Conservation (phyloP, 2,797 vertebrate genomes). For the Ptychadena robeensis region DNA sequence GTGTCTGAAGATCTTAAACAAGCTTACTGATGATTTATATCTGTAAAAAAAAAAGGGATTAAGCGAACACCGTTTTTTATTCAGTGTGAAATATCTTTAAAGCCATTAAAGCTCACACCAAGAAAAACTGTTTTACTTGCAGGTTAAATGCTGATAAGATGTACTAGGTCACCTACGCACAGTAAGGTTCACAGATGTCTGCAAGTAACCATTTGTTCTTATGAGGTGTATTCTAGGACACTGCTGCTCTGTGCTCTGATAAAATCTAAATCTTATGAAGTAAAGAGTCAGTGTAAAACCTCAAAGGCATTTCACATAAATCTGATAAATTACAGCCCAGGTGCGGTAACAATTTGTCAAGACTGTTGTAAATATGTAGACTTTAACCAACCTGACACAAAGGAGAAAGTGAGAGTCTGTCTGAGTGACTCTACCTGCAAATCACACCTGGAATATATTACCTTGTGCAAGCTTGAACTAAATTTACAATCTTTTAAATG, state of each 20-base stretch:
- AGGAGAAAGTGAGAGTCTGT: conserved; percentile 74
- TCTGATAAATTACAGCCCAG: conserved; percentile 87
- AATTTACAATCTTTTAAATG: conserved; percentile 73
- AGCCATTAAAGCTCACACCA: conserved; percentile 18
- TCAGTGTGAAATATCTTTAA: conserved; percentile 27
- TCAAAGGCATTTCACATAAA: conserved; percentile 78
- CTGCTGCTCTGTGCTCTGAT: conserved; percentile 73
- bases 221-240: conserved; percentile 80
- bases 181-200: conserved; percentile 69
- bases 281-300: conserved; percentile 75
- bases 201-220: conserved; percentile 79
- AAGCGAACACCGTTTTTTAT: neutral
- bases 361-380: conserved; percentile 79
- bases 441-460: conserved; percentile 75
- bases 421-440: conserved; percentile 52
- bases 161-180: conserved; percentile 36
- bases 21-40: neutral
- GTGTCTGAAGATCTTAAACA: neutral
- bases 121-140: conserved; percentile 36
- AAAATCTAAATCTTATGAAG: conserved; percentile 68
- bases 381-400: conserved; percentile 76
- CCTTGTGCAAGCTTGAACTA: conserved; percentile 74
- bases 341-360: conserved; percentile 87
- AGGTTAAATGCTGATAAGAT: conserved; percentile 38
- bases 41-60: conserved; percentile 1